Conservation (phyloP, 2,797 vertebrate genomes). For the Amazona finschi region DNA sequence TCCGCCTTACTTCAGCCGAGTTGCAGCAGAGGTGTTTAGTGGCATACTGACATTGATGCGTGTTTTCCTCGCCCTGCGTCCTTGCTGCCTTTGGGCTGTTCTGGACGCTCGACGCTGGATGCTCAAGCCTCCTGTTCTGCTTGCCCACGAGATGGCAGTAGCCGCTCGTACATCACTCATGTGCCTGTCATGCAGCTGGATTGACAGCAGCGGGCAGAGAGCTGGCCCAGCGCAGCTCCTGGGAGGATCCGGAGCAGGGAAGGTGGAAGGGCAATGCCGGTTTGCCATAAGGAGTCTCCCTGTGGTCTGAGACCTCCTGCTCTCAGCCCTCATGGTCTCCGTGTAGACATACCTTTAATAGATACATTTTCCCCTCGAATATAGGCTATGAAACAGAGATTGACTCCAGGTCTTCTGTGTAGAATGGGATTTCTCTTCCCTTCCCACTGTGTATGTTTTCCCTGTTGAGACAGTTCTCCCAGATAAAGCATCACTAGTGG, state of each 20-base stretch:
- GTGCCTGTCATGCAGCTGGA: neutral
- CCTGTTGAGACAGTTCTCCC: neutral
- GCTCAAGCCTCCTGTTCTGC: neutral
- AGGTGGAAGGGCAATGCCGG: neutral
- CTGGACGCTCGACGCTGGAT: neutral
- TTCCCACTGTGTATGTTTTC: neutral
- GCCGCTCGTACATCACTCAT: neutral
- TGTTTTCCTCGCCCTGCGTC: fast-evolving
- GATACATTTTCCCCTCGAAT: fast-evolving
- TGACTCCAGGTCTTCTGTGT: neutral
- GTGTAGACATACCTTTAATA: neutral
- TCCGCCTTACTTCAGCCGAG: fast-evolving
- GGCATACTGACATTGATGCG: neutral
- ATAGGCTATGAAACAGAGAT: neutral
- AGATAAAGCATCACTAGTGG: neutral
- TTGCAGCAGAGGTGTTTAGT: fast-evolving
- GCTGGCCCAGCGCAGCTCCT: neutral
- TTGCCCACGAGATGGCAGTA: slow-evolving; percentile 71
- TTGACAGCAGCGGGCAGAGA: neutral
- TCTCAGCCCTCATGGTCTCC: neutral
- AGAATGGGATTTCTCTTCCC: neutral
- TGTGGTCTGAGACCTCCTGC: neutral
- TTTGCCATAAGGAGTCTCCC: neutral
- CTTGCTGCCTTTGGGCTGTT: neutral
- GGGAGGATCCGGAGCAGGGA: fast-evolving